phyloP scores from a whole-genome alignment of 2,888 invertebrate species.

The Strigamia maritima region DNA sequence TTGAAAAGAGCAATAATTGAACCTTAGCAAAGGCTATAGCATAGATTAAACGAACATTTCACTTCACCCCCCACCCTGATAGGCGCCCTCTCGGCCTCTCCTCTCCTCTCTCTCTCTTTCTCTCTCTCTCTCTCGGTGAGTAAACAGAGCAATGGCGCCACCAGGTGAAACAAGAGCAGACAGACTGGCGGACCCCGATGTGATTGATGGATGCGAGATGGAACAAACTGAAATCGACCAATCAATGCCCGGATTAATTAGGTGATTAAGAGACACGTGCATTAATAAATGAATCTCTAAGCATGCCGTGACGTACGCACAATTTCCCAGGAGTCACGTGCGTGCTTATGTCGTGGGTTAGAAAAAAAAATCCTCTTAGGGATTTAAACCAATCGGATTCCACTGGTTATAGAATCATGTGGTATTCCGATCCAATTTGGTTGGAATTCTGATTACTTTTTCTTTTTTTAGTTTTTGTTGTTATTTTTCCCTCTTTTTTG shows the following conservation, averaged over 20 bases:
- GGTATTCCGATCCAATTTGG: neutral
- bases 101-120: no score
- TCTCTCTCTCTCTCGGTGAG: neutral
- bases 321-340: neutral
- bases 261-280: conserved; percentile 8
- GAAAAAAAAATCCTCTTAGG: neutral
- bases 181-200: neutral
- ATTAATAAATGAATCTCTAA: conserved; percentile 9
- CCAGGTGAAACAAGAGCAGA: neutral
- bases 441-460: neutral
- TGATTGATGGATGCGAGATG: neutral
- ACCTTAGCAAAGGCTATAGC: neutral
- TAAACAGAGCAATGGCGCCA: neutral
- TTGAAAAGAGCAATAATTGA: neutral
- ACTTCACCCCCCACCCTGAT: neutral
- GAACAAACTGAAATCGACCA: neutral
- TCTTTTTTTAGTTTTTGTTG: neutral
- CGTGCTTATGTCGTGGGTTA: neutral
- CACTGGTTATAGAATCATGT: neutral
- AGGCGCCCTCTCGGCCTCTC: neutral
- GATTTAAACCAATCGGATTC: neutral
- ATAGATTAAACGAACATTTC: neutral
- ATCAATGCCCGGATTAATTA: conserved; percentile 8
- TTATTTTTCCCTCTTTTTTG: conserved; percentile 1
- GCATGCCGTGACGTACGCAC: neutral